phyloP scores from a whole-genome alignment of 2,888 invertebrate genomes.

The Brassicogethes aeneus region DNA sequence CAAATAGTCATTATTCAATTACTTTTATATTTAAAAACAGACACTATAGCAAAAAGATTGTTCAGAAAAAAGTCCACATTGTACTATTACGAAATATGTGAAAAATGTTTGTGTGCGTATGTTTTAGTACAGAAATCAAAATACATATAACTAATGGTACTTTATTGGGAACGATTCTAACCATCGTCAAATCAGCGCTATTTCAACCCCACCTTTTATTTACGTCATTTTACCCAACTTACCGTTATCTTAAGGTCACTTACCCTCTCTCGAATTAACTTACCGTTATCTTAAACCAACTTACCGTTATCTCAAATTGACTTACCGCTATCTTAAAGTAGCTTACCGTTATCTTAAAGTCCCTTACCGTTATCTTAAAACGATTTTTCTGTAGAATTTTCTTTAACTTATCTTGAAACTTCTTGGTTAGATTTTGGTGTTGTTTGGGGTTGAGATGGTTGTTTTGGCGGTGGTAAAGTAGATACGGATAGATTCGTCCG shows the following conservation, averaged over 20 bases:
- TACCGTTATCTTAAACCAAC: no score
- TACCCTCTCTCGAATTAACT: no score
- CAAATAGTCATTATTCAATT: constrained; percentile 2
- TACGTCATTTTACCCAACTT: no score
- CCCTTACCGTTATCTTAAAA: no score
- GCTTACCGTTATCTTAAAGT: no score
- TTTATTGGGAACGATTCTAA: constrained; percentile 29
- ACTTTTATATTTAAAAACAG: constrained; percentile 10
- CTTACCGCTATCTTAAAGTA: no score
- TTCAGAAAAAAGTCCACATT: constrained; percentile 23
- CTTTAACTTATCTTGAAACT: no score
- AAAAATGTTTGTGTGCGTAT: constrained; percentile 40
- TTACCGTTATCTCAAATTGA: no score
- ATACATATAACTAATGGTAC: constrained; percentile 33
- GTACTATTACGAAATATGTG: constrained; percentile 34
- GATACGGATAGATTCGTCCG: constrained; percentile 38
- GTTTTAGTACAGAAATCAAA: constrained; percentile 43
- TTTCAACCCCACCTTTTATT: no score
- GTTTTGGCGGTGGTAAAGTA: constrained; percentile 16
- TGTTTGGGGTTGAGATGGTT: background rate
- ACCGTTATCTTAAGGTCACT: no score
- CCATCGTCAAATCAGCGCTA: background rate
- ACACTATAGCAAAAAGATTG: background rate
- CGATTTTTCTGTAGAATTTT: no score
- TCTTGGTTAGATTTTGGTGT: no score